Base-by-base conservation (phyloP, 2,888 invertebrate species). In the Tachystola acroxantha region DNA sequence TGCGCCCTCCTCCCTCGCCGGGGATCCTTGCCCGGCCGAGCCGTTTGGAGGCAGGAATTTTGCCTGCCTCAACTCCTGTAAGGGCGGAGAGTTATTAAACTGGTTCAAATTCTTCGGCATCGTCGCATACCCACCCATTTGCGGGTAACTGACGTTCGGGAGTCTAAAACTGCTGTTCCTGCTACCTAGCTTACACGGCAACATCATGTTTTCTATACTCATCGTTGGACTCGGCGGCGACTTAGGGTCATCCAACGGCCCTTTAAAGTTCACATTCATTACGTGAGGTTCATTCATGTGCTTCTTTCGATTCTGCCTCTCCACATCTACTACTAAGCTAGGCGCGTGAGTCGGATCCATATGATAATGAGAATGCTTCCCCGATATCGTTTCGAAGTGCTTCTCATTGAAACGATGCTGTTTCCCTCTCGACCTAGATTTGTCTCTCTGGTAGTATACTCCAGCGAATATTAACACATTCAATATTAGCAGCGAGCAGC, bases 381-480 rank as follows among this genome's bases (percentile, higher is more conserved):
- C 88, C 0, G 92, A 91, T 52, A 94, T 92, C 27, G 93, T 93
- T 60, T 94, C 94, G 58, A 94, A 94, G 50, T 90, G 88, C 61
- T 90, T 90, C 67, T 90, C 88, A 54, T 88, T 92, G 50, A 93
- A 90, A 53, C 92, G 90, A 57, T 93, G 93, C 64, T 94, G 93
- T 71, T 94, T 94, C 10, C 66, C 58, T 11, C 82, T 65, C 2
- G 84, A 82, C 53, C 93, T 87, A 32, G 93, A 92, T 75, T 94
- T 93, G 59, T 92, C 92, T 35, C 92, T 71, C 68, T 95, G 95
- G 68, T 95, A 95, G 72, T 94, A 95, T 6, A 95, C 93, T 1
- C 94, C 94, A 34, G 94, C 94, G 65, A 95, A 95, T 58, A 95
- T 94, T 27, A 95, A 81, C 34, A 95, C 92, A 76, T 95, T 95